A percentile compares a stretch with the other conserved stretches of the same genome.
phyloP scores from a whole-genome alignment of 1,140 invertebrate genomes.

The Nymphalis io region DNA sequence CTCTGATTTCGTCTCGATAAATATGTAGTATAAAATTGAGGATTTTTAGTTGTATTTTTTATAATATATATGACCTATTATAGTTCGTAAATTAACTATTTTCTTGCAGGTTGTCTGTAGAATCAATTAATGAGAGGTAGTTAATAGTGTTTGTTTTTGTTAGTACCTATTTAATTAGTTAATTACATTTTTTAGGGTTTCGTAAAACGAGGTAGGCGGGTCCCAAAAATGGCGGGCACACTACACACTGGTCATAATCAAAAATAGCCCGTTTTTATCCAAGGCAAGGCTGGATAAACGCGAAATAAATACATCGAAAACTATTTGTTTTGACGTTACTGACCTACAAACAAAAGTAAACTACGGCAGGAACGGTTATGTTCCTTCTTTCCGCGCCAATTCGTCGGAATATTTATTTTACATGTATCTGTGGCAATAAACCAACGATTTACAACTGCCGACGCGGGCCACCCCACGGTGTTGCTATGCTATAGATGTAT shows the following conservation, averaged over 20 bases:
- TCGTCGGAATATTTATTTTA: constrained; percentile 12
- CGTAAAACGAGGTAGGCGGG: background rate
- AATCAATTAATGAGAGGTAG: too few relatives aligned
- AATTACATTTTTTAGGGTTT: background rate
- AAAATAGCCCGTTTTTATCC: background rate
- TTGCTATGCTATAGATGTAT: background rate
- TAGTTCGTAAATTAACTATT: too few relatives aligned
- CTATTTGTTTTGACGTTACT: constrained; percentile 45
- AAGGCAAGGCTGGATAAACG: constrained; percentile 13
- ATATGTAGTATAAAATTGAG: too few relatives aligned
- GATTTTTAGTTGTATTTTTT: too few relatives aligned
- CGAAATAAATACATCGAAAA: constrained; percentile 33
- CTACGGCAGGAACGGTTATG: constrained; percentile 10
- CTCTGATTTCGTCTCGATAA: too few relatives aligned
- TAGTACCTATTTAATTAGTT: background rate
- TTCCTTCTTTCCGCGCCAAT: constrained; percentile 7
- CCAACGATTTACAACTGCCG: constrained; percentile 15
- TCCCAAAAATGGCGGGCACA: background rate
- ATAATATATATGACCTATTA: too few relatives aligned
- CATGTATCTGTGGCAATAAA: constrained; percentile 22
- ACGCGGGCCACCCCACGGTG: constrained; percentile 15
- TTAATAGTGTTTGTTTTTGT: too few relatives aligned
- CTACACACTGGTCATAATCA: background rate
- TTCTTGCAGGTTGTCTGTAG: too few relatives aligned
- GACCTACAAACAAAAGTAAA: constrained; percentile 42